Conservation (phyloP, 35 echinoderm and acorn worm genomes). For the Nesometra sesokonis region DNA sequence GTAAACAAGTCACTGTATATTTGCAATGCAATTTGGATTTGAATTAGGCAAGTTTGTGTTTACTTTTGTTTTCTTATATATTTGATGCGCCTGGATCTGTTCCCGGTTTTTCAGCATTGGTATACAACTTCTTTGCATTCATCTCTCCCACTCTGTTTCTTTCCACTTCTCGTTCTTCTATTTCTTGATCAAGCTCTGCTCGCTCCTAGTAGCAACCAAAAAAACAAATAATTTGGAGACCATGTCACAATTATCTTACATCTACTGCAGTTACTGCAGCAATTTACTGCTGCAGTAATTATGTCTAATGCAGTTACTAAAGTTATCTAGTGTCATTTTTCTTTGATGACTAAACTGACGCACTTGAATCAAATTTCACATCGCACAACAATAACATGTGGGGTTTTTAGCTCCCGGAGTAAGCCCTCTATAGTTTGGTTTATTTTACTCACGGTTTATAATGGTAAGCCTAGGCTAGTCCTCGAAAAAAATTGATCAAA, state of each 20-base stretch:
- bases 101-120: background rate
- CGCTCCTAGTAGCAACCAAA: slow-evolving; percentile 21
- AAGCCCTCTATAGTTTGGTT: no score
- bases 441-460: no score
- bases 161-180: slow-evolving; percentile 22
- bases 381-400: background rate
- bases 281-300: no score
- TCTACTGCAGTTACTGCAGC: no score
- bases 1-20: no score
- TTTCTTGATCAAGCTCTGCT: slow-evolving; percentile 27
- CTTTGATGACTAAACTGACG: background rate
- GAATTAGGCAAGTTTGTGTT: no score
- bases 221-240: background rate
- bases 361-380: background rate
- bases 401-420: no score
- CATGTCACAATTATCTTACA: background rate
- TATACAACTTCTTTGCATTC: slow-evolving; percentile 31
- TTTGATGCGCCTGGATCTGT: background rate
- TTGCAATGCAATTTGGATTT: no score
- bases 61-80: background rate
- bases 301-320: no score
- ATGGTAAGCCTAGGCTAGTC: no score
- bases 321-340: background rate
- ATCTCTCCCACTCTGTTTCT: slow-evolving; percentile 14
- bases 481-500: no score